Evolutionary conservation across 2,888 invertebrate genomes (phyloP), one percentile per base, ranked within the genome.

Genomic region (Metopia argyrocephala): DNA sequence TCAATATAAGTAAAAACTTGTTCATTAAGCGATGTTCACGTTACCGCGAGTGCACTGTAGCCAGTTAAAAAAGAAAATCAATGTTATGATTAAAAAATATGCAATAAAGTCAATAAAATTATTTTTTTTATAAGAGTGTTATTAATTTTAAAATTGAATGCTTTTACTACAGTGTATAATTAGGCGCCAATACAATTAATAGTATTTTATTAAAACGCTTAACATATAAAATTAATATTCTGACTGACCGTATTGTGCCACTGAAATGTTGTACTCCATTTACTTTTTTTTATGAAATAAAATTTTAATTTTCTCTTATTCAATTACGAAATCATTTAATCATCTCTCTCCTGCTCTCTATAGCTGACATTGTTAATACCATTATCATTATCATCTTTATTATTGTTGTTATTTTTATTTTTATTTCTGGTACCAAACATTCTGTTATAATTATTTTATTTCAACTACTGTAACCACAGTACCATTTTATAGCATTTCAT

Each of bases 351-450:
- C 6, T 25, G 31, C 31, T 0, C 0, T 31, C 31, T 31, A 3
- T 65, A 12, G 15, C 38, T n/a, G 18, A 25, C 48, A 38, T 65
- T 65, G 65, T 57, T 74, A 65, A 73, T 56, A 23, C 25, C 31
- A 73, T 73, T 64, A 65, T 57, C 31, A 12, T n/a, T 70, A 20
- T 20, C 31, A 31, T 31, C 23, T 62, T 31, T 20, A 12, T 23
- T 23, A 5, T 9, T 31, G 7, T 31, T 38, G 0, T 3, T 15
- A 5, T 15, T 15, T 12, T 38, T 38, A 9, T 31, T 5, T 31
- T 38, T 38, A 12, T 0, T 7, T 7, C 12, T 31, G 31, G 31
- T 12, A 2, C 15, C 15, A 12, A 12, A 15, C 12, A 38, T 12
- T 12, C 38, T 4, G 38, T 38, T 12, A 12, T 12, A 38, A 38